Evolutionary conservation across 2,113 vertebrate species (phyloP).

Genomic region (Columba livia): DNA sequence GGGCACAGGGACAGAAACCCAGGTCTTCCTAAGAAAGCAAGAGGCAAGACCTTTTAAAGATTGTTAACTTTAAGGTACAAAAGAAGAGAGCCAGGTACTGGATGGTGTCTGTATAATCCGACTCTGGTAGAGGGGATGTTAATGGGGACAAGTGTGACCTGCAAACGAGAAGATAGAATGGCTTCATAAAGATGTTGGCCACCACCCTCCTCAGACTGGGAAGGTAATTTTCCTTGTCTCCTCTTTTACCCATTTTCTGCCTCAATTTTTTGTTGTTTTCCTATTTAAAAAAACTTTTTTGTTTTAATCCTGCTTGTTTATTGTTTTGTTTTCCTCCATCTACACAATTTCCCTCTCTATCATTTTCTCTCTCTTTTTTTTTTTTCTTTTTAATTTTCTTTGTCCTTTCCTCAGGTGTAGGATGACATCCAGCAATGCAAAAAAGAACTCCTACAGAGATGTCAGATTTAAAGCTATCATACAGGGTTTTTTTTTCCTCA

Average conservation of each 20-base stretch:
- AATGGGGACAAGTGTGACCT: background rate
- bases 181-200: background rate
- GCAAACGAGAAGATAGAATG: background rate
- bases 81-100: background rate
- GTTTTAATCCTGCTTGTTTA: too few species aligned
- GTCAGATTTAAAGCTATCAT: background rate
- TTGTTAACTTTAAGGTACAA: background rate
- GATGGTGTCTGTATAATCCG: background rate
- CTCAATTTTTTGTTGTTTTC: background rate
- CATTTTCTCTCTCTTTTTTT: background rate
- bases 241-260: background rate
- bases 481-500: background rate
- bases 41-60: background rate
- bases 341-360: background rate
- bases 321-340: background rate
- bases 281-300: background rate
- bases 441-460: background rate
- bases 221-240: background rate
- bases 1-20: background rate
- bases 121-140: background rate
- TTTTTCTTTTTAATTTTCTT: background rate
- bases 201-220: background rate
- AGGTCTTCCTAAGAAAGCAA: background rate
- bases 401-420: background rate
- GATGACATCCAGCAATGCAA: background rate